Conservation (phyloP, 2,888 invertebrate genomes). For the Leptothorax acervorum region DNA sequence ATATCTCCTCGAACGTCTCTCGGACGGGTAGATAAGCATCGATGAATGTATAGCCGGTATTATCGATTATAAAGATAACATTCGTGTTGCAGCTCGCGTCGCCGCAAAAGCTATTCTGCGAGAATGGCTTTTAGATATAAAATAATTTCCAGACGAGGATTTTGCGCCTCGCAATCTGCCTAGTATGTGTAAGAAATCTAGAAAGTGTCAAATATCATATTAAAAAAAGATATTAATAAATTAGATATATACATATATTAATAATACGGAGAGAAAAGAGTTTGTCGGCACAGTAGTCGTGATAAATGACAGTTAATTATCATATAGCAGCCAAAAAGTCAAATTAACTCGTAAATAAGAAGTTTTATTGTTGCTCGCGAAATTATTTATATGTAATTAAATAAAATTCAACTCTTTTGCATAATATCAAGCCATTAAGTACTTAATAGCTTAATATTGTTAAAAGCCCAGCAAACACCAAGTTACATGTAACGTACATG, state of each 20-base stretch:
- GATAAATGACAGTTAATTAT: background rate
- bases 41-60: constrained; percentile 42
- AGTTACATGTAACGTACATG: too few species aligned
- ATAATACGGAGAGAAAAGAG: background rate
- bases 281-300: background rate
- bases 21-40: constrained; percentile 33
- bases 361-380: background rate
- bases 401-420: background rate
- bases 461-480: too few species aligned
- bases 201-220: background rate
- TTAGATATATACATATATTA: background rate
- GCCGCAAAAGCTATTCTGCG: background rate
- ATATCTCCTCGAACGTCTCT: constrained; percentile 49
- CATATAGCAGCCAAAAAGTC: background rate
- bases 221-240: background rate
- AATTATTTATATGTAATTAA: constrained; percentile 12
- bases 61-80: constrained; percentile 32
- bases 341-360: background rate
- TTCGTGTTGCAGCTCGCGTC: constrained; percentile 48
- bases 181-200: background rate
- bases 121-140: background rate
- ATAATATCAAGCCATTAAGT: background rate
- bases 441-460: background rate
- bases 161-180: background rate
- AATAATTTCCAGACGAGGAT: background rate